A percentile compares a stretch with the other conserved stretches of the same genome.
Conservation (phyloP, 2,888 invertebrate genomes). For the Ophion obscuratus region DNA sequence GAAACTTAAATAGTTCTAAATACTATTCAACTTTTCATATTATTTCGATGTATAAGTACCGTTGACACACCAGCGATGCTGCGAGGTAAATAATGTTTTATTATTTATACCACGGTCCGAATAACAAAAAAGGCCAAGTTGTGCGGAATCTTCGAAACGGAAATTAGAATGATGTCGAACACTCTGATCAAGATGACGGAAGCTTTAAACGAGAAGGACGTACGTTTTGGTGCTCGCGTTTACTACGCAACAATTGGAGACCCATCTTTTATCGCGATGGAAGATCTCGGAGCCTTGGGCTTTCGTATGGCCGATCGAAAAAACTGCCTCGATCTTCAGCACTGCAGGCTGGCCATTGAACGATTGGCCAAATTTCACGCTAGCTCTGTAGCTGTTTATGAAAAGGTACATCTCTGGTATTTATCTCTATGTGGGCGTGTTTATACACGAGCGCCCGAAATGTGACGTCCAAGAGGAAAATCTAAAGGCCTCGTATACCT, state of each 20-base stretch:
- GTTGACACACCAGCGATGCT: too few species aligned
- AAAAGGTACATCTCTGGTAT: slow-evolving; percentile 77
- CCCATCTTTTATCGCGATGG: slow-evolving; percentile 81
- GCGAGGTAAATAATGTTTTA: slow-evolving; percentile 44
- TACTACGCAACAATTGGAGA: slow-evolving; percentile 76
- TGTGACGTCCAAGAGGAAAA: too few species aligned
- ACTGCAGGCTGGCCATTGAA: slow-evolving; percentile 84
- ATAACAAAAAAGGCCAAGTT: not conserved
- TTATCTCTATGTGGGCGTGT: too few species aligned
- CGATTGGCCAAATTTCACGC: slow-evolving; percentile 86
- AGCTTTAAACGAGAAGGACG: slow-evolving; percentile 23
- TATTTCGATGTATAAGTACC: too few species aligned
- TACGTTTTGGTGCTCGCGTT: slow-evolving; percentile 10
- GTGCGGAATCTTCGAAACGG: slow-evolving; percentile 5
- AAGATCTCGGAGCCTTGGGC: slow-evolving; percentile 76
- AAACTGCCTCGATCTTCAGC: slow-evolving; percentile 85
- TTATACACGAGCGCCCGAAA: too few species aligned
- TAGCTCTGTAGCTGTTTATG: slow-evolving; percentile 85
- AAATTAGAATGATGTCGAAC: slow-evolving; percentile 24
- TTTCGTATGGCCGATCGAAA: slow-evolving; percentile 85
- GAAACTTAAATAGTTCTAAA: too few species aligned
- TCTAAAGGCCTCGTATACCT: too few species aligned
- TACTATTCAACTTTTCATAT: too few species aligned
- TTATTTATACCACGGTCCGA: not conserved
- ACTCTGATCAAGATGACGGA: slow-evolving; percentile 22